A percentile compares a stretch with the other conserved stretches of the same genome.
These are phyloP conservation scores for Percina caprodes DNA, from an alignment of 2,113 vertebrate genomes.

Conservation along the genomic window DNA sequence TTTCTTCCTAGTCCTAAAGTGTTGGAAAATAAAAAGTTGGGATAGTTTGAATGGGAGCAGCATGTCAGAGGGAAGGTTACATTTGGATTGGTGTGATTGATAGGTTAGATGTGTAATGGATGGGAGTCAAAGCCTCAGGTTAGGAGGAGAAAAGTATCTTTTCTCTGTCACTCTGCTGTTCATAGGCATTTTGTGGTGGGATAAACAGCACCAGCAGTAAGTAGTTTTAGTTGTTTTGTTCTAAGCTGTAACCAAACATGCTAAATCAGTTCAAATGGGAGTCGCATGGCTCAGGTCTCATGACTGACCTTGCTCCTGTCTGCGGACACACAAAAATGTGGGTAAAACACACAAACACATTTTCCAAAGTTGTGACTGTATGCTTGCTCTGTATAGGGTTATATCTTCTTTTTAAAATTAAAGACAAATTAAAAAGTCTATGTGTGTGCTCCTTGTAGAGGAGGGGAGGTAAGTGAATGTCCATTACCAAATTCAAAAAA, in stretches of 20 bases:
- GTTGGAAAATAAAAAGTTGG: background rate
- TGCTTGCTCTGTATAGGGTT: background rate
- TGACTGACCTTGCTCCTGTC: conserved; percentile 63
- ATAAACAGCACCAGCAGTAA: conserved; percentile 46
- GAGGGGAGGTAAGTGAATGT: conserved; percentile 6
- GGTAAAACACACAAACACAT: conserved; percentile 20
- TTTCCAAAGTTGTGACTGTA: background rate
- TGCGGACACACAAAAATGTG: conserved; percentile 50
- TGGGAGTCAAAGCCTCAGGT: conserved; percentile 50
- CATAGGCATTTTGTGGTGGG: conserved; percentile 30
- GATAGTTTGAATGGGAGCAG: conserved; percentile 33
- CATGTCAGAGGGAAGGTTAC: conserved; percentile 19
- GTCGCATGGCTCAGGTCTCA: conserved; percentile 74
- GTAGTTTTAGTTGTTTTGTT: conserved; percentile 55
- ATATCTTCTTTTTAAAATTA: background rate
- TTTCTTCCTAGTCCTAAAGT: background rate
- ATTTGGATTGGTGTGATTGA: conserved; percentile 43
- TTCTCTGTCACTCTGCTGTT: conserved; percentile 27
- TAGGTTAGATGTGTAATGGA: conserved; percentile 46
- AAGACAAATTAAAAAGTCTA: conserved; percentile 21
- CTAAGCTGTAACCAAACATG: conserved; percentile 59
- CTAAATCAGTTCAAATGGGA: conserved; percentile 70
- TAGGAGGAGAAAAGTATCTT: conserved; percentile 25
- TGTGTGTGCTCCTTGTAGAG: background rate
- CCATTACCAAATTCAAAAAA: background rate